Conservation (phyloP, 2,113 vertebrate genomes). For the Notiomystis cincta region DNA sequence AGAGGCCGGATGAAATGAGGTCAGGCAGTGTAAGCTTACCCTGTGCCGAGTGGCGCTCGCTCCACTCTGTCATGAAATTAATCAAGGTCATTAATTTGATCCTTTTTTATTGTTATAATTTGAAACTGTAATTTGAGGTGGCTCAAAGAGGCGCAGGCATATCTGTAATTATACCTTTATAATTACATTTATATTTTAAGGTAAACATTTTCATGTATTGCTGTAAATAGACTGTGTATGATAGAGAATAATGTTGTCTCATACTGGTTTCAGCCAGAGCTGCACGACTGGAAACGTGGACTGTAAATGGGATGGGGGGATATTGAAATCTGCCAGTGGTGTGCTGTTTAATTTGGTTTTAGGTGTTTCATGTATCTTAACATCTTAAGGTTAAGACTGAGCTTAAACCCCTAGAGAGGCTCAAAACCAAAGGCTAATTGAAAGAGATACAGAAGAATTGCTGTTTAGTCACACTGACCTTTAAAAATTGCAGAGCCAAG, state of each 20-base stretch:
- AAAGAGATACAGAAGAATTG: not conserved
- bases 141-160: not conserved
- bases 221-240: not conserved
- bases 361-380: not conserved
- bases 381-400: not conserved
- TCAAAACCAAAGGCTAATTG: not conserved
- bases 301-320: not conserved
- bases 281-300: not conserved
- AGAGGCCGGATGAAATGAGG: not conserved
- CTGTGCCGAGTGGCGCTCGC: accelerated
- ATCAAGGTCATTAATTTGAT: conserved; percentile 29
- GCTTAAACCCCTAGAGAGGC: not conserved
- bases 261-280: not conserved
- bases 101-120: conserved; percentile 21
- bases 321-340: not conserved
- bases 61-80: conserved; percentile 14
- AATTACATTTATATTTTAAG: conserved; percentile 39
- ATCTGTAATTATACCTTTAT: conserved; percentile 43
- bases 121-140: conserved; percentile 17
- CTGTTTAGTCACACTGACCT: not conserved
- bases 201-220: conserved; percentile 14
- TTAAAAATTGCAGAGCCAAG: not conserved
- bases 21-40: not conserved
- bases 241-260: not conserved
- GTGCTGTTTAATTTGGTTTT: not conserved